Percentiles rank a stretch among this genome's conserved stretches.
Conservation (phyloP, 2,888 invertebrate genomes). For the Corbicula japonica region DNA sequence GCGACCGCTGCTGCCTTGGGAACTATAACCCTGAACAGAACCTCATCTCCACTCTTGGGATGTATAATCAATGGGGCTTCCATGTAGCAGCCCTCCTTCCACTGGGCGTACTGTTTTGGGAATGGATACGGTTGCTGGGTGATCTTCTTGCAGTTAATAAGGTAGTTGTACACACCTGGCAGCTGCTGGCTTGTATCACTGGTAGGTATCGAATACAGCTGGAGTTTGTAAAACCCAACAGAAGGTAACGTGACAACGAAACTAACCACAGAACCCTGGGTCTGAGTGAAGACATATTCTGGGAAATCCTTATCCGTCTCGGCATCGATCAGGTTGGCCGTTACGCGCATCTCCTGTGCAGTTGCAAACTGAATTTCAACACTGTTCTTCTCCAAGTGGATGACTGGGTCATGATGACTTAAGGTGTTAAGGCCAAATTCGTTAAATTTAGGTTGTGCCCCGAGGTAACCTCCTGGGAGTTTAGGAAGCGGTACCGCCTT, state of each 20-base stretch:
- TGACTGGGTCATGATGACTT: slow-evolving; percentile 84
- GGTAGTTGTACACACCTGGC: slow-evolving; percentile 86
- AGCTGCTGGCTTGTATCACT: slow-evolving; percentile 84
- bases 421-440: slow-evolving; percentile 82
- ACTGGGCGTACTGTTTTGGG: slow-evolving; percentile 87
- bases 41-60: slow-evolving; percentile 68
- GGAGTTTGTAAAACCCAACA: slow-evolving; percentile 86
- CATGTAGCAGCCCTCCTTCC: slow-evolving; percentile 87
- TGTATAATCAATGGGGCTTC: slow-evolving; percentile 81
- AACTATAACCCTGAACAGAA: slow-evolving; percentile 82
- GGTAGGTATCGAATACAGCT: slow-evolving; percentile 85
- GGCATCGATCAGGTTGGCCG: slow-evolving; percentile 85
- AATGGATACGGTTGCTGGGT: slow-evolving; percentile 79
- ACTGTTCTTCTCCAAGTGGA: slow-evolving; percentile 82
- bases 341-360: slow-evolving; percentile 83
- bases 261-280: slow-evolving; percentile 74
- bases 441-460: slow-evolving; percentile 85
- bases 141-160: slow-evolving; percentile 83
- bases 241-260: slow-evolving; percentile 82
- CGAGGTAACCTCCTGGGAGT: slow-evolving; percentile 86
- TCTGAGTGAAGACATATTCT: slow-evolving; percentile 84
- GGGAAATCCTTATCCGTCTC: slow-evolving; percentile 81
- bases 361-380: slow-evolving; percentile 80
- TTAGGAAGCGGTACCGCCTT: slow-evolving; percentile 83
- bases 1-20: slow-evolving; percentile 85